Conservation (phyloP, 1,140 invertebrate species). For the Drosophila asahinai region DNA sequence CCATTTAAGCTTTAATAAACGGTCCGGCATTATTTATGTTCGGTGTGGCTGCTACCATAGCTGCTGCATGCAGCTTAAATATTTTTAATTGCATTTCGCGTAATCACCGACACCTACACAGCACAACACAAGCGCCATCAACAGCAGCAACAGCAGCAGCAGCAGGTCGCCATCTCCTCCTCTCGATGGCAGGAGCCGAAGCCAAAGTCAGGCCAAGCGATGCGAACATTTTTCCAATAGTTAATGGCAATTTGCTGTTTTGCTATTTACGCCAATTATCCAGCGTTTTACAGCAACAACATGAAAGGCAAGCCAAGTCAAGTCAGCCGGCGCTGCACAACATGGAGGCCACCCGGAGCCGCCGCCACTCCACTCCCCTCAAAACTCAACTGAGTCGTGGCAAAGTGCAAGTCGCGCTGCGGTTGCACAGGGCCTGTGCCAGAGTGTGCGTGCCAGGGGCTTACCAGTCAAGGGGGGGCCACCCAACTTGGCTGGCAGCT, state of each 20-base stretch:
- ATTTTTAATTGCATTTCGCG: conserved; percentile 83
- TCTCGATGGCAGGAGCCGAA: conserved; percentile 5
- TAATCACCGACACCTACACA: conserved; percentile 78
- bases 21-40: conserved; percentile 53
- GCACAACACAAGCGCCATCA: conserved; percentile 38
- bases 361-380: conserved; percentile 4
- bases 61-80: conserved; percentile 70
- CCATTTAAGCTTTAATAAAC: conserved; percentile 71
- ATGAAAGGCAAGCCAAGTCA: conserved; percentile 57
- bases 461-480: neutral
- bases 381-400: conserved; percentile 44
- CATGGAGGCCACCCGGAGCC: conserved; percentile 20
- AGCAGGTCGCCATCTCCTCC: conserved; percentile 15
- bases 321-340: conserved; percentile 36
- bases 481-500: neutral
- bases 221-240: conserved; percentile 80
- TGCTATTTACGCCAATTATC: conserved; percentile 84
- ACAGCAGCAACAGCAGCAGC: conserved; percentile 26
- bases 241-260: conserved; percentile 84
- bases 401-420: conserved; percentile 68
- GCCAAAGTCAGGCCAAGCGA: conserved; percentile 58
- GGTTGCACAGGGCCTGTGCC: conserved; percentile 43
- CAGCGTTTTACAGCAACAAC: conserved; percentile 74
- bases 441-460: conserved; percentile 31
- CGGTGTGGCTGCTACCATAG: conserved; percentile 23